phyloP scores from a whole-genome alignment of 1,140 invertebrate species.

The Heliothis subflexa region DNA sequence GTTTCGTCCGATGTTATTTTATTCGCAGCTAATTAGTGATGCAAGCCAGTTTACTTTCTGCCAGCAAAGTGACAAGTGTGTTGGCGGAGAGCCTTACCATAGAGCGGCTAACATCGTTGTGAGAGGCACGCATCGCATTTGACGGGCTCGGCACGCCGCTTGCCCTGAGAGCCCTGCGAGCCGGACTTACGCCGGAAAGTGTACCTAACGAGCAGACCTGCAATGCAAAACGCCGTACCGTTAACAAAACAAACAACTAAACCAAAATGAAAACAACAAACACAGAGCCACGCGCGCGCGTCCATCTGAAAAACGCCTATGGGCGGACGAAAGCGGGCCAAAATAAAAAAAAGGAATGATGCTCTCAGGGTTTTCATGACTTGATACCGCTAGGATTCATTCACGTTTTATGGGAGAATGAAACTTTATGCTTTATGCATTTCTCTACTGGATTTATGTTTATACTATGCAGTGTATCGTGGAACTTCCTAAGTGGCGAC shows the following conservation, averaged over 20 bases:
- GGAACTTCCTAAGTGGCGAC: constrained; percentile 49
- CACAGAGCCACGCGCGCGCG: constrained; percentile 72
- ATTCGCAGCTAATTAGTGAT: constrained; percentile 1
- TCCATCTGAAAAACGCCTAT: constrained; percentile 81
- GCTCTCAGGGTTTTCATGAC: constrained; percentile 70
- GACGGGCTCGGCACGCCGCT: constrained; percentile 81
- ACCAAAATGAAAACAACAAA: constrained; percentile 71
- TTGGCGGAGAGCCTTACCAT: constrained; percentile 79
- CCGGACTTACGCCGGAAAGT: constrained; percentile 87
- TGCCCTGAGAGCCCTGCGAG: constrained; percentile 84
- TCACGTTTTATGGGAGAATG: constrained; percentile 70
- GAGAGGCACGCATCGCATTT: constrained; percentile 86
- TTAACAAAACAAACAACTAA: constrained; percentile 82
- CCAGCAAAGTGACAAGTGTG: constrained; percentile 60
- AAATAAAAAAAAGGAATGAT: constrained; percentile 67
- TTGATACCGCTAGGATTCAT: constrained; percentile 71
- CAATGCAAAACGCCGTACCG: constrained; percentile 85
- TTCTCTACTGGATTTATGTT: constrained; percentile 59
- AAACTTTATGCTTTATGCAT: constrained; percentile 61
- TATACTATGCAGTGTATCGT: constrained; percentile 57
- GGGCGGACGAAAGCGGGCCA: constrained; percentile 78
- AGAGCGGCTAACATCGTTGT: constrained; percentile 85
- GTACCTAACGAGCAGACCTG: constrained; percentile 87
- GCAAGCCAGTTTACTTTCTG: constrained; percentile 53
- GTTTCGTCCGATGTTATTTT: not conserved